These are phyloP conservation scores for Polymixis lichenea DNA, from an alignment of 2,888 invertebrate genomes.

Conservation along the genomic window DNA sequence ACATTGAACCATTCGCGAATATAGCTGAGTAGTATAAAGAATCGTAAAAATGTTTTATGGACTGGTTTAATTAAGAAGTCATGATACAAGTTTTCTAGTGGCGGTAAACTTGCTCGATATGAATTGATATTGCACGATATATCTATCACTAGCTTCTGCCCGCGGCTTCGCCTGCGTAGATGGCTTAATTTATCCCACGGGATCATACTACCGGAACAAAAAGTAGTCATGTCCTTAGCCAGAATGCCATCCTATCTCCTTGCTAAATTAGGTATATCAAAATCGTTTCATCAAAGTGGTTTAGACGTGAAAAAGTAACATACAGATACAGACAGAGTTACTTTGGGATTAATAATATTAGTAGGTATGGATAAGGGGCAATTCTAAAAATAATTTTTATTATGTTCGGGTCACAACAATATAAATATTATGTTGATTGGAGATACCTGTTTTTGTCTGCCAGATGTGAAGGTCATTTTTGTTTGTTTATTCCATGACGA, in stretches of 20 bases:
- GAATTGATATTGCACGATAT: constrained; percentile 9
- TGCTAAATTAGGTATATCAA: too few relatives aligned
- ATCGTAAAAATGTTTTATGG: constrained; percentile 60
- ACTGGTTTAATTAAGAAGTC: constrained; percentile 51
- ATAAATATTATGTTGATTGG: constrained; percentile 46
- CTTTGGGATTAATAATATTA: too few relatives aligned
- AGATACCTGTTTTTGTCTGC: constrained; percentile 42
- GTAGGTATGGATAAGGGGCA: background rate
- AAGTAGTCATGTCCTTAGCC: too few relatives aligned
- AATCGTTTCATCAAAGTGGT: too few relatives aligned
- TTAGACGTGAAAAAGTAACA: too few relatives aligned
- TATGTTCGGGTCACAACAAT: constrained; percentile 20
- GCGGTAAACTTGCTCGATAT: background rate
- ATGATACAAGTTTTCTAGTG: constrained; percentile 16
- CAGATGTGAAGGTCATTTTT: constrained; percentile 51
- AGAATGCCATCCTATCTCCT: too few relatives aligned
- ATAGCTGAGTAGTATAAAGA: constrained; percentile 29
- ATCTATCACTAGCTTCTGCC: background rate
- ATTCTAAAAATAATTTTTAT: constrained; percentile 21
- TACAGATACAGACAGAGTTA: too few relatives aligned
- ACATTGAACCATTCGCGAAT: constrained; percentile 41
- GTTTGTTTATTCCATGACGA: constrained; percentile 44
- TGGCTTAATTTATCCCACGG: too few relatives aligned
- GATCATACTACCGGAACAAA: too few relatives aligned
- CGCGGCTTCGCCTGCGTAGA: too few relatives aligned